Percentiles rank a stretch among this genome's conserved stretches.
phyloP scores from a whole-genome alignment of 1,140 invertebrate species.

The Bombyx mandarina region DNA sequence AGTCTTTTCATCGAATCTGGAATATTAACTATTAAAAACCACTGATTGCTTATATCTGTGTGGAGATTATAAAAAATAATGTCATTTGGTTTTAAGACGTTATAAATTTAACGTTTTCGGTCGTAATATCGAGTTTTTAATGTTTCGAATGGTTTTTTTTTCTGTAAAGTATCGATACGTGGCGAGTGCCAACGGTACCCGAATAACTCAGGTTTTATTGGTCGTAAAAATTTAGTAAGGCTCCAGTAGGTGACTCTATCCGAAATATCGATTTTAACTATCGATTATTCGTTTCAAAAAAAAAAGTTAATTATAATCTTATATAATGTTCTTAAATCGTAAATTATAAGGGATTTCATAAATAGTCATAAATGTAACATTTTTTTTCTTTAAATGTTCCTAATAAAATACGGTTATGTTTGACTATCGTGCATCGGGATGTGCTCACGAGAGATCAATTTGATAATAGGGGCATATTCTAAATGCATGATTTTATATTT shows the following conservation, averaged over 20 bases:
- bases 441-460: no score
- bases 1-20: conserved; percentile 40
- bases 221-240: conserved; percentile 53
- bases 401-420: neutral
- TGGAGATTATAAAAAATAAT: conserved; percentile 10
- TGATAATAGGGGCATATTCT: no score
- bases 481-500: no score
- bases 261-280: conserved; percentile 51
- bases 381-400: conserved; percentile 1
- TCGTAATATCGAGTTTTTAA: conserved; percentile 60
- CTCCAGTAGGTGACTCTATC: conserved; percentile 51
- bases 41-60: conserved; percentile 21
- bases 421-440: no score
- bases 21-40: conserved; percentile 29
- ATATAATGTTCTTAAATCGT: conserved; percentile 25
- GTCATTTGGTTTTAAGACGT: conserved; percentile 46
- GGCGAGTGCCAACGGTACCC: conserved; percentile 30
- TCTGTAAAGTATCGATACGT: conserved; percentile 26
- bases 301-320: conserved; percentile 29
- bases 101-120: conserved; percentile 54
- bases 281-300: conserved; percentile 18
- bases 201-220: conserved; percentile 55
- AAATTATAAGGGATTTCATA: conserved; percentile 11
- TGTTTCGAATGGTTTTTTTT: conserved; percentile 28
- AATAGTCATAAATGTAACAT: conserved; percentile 1